Evolutionary conservation across 2,113 vertebrate species (phyloP), one percentile per base, ranked within the genome.

Genomic region (Coracopsis vasa): DNA sequence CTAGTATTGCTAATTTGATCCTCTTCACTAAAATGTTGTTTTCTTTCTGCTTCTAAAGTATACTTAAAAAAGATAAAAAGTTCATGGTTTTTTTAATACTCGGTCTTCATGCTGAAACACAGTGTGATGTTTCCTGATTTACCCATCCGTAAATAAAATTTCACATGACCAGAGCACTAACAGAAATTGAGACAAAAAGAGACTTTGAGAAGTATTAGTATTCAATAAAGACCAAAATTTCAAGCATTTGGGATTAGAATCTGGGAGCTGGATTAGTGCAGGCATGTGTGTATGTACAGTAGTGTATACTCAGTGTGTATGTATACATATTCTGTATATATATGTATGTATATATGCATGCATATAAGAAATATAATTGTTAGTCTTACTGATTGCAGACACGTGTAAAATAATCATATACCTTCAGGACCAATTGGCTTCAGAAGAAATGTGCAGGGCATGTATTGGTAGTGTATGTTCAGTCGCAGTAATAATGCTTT

Each of bases 1-100:
- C 31, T n/a, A 79, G 51, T 73, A 48, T 93, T 92, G 41, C n/a
- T 91, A 72, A 93, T 86, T 91, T 77, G 77, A 82, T 90, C 47
- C 41, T 87, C 65, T 84, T 88, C 58, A 61, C 62, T 79, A 51
- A 79, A 61, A 87, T 66, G 21, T 85, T 91, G 51, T 88, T 96
- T 86, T 61, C 50, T 84, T 93, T 93, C 61, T 93, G 51, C 37
- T 89, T 84, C 82, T 81, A 84, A 66, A 73, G 37, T 78, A 64
- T 66, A 92, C 56, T 41, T 92, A 31, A 67, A 85, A 92, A 87
- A 94, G 53, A 81, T 25, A 78, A 95, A 81, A 31, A 44, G 42
- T 78, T 88, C 56, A 48, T 16, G 58, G 70, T 37, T 67, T 75
- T 92, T 93, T 89, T 74, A 62, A 41, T 91, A 41, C 24, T 74